Percentiles rank a stretch among this genome's conserved stretches.
Conservation (phyloP, 2,113 vertebrate species). For the Uria aalge region DNA sequence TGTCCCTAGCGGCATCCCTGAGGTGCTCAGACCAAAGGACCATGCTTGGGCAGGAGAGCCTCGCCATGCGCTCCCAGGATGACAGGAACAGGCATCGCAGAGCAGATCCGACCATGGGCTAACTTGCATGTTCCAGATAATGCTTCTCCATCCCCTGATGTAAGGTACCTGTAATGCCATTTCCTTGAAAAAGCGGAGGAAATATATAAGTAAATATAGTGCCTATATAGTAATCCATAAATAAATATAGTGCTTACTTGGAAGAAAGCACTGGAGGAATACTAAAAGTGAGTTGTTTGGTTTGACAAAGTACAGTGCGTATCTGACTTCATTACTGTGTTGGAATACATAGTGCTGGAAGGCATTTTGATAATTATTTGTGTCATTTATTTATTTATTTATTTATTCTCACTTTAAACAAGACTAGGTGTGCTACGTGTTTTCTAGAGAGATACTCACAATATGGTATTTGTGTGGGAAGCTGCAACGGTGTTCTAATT, state of each 20-base stretch:
- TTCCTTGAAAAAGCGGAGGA: neutral
- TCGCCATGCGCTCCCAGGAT: neutral
- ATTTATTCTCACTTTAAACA: neutral
- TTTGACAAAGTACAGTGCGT: conserved; percentile 4
- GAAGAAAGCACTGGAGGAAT: neutral
- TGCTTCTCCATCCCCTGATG: neutral
- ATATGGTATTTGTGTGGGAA: neutral
- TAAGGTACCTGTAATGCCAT: neutral
- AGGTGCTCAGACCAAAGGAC: too few relatives aligned
- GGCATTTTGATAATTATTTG: conserved; percentile 54
- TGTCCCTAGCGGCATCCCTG: neutral
- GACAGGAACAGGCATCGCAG: fast-evolving
- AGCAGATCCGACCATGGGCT: neutral
- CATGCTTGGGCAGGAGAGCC: neutral
- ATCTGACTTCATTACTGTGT: conserved; percentile 28
- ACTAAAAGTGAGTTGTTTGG: conserved; percentile 32
- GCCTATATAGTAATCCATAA: neutral
- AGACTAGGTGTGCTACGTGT: neutral
- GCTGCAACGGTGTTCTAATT: neutral
- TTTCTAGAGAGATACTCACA: neutral
- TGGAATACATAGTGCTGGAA: neutral
- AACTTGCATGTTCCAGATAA: neutral
- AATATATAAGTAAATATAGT: neutral
- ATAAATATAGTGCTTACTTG: neutral
- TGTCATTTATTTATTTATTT: conserved; percentile 11